Evolutionary conservation across 37 sponge, comb jelly and placozoan species (phyloP), one percentile per base, ranked within the genome.

Genomic region (Spongia lamella): DNA sequence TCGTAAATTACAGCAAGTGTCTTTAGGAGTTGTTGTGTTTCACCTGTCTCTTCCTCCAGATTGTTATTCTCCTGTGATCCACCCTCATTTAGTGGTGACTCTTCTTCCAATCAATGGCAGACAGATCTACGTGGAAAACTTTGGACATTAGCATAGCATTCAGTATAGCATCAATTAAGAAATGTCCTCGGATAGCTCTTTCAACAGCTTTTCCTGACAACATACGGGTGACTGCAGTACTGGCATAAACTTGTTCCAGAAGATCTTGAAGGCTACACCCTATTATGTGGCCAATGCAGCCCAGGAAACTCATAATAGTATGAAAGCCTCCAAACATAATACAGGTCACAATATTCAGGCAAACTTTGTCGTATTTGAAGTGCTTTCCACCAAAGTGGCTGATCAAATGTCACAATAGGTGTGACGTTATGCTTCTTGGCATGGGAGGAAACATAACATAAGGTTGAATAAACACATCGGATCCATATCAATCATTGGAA

Each of bases 191-290:
- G 0, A 75, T 37, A 27, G 76, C 76, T 61, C 63, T 3, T 43
- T 60, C 61, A 75, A 75, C 60, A 11, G 76, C 76, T 36, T 71
- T 75, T n/a, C 76, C 76, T 60, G 50, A 40, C 35, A 75, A 29
- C 43, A 75, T 60, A 54, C 60, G 76, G 9, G 60, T 61, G 13
- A 75, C 63, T 39, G 76, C 63, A 61, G 35, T 75, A 49, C 61
- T 24, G 3, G 76, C 76, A 75, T 75, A 75, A 22, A 61, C n/a
- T 25, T 21, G n/a, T 7, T 75, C 76, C 27, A 75, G 7, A 21
- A 61, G 15, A 39, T 76, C 65, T 38, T 76, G 30, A 30, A 64
- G 33, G n/a, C 47, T 9, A 43, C 47, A 43, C 9, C 47, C 47
- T 9, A 43, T 43, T 43, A 43, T 25, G 36, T 69, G 70, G 25